phyloP scores from a whole-genome alignment of 2,113 vertebrate species.

The Lepus europaeus region DNA sequence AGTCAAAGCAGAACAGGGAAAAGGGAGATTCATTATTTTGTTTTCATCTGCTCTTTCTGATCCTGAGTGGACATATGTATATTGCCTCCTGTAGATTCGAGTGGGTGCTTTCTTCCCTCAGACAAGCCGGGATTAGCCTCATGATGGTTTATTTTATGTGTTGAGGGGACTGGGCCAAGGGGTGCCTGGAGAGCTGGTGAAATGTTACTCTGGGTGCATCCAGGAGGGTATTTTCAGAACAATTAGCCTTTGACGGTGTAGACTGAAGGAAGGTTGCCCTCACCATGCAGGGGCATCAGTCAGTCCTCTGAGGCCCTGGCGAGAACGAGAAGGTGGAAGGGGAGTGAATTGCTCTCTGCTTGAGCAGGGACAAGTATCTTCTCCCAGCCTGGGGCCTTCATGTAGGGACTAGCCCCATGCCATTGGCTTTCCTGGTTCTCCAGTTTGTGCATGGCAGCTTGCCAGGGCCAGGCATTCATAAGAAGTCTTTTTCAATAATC shows the following conservation, averaged over 20 bases:
- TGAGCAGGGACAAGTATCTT: background rate
- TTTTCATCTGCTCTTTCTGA: background rate
- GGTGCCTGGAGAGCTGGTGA: background rate
- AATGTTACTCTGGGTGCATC: background rate
- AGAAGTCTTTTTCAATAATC: background rate
- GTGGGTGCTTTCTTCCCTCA: background rate
- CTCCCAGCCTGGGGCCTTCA: background rate
- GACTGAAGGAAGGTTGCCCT: background rate
- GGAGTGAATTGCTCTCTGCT: background rate
- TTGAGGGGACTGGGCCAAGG: background rate
- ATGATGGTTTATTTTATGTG: background rate
- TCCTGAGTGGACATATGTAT: background rate
- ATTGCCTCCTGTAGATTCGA: background rate
- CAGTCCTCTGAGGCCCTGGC: background rate
- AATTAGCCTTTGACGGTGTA: background rate
- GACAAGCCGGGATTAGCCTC: background rate
- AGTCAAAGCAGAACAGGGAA: background rate
- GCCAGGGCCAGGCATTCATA: background rate
- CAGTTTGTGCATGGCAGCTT: background rate
- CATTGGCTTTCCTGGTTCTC: background rate
- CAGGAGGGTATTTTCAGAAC: background rate
- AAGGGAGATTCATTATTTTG: background rate
- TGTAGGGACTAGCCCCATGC: background rate
- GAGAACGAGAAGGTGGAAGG: background rate
- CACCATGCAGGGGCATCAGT: too few species aligned